Evolutionary conservation across 53 echinoderm and acorn worm genomes (phyloP), one percentile per base, ranked within the genome.

Genomic region (Temnopleurus reevesii): DNA sequence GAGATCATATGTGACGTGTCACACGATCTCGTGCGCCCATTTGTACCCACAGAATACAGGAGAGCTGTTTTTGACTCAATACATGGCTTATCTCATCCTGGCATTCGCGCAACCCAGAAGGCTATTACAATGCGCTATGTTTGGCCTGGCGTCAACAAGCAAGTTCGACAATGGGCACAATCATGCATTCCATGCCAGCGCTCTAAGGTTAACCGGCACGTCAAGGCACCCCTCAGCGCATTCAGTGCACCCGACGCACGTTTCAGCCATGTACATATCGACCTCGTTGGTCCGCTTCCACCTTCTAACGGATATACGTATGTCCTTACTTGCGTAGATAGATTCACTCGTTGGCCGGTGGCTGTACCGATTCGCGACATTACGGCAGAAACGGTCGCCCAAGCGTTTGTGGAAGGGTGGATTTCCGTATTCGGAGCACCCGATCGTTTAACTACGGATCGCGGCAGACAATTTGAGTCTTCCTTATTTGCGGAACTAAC

Each of bases 391-490:
- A 90, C 92, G 1, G 92, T 92, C 21, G 92, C 92, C 18, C 71
- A 88, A 65, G 89, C 94, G 0, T 88, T 92, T 36, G 23, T 91
- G 2, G 53, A 81, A 23, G n/a, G 76, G 23, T 94, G 92, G 94
- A 44, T 92, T 30, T 43, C 92, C 3, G 45, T 59, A 1, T 94
- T 90, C 46, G 94, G 89, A 7, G 63, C 85, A 19, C 92, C 92
- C 9, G 10, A 43, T 7, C 47, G 25, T 15, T 79, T 94, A 6
- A 94, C 89, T 2, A 94, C 92, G 17, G 94, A 94, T 54, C 47
- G 94, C 23, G 94, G 92, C 57, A 34, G 76, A 3, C 92, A 92
- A 26, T 94, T 92, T 43, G 92, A 94, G 71, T 94, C 94, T 0
- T 92, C 92, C 18, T 45, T 90, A 15, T 90, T 90, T 23, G 51